These are phyloP conservation scores for Drosophila subobscura DNA, from an alignment of 1,140 invertebrate genomes.

Conservation along the genomic window DNA sequence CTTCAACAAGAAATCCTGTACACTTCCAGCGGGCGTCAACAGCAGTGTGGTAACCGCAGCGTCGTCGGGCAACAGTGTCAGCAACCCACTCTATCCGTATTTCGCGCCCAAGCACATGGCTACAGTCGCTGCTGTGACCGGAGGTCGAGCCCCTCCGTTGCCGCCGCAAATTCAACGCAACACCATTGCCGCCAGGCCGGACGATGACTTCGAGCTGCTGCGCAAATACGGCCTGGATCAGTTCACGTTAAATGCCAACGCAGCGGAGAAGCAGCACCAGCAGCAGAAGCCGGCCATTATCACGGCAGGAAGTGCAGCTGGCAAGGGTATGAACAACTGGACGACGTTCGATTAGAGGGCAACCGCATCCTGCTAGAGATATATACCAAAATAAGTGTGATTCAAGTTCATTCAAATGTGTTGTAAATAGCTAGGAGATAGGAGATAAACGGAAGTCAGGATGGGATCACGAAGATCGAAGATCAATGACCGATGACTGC, in stretches of 20 bases:
- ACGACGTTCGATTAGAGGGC: conserved; percentile 75
- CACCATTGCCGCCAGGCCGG: conserved; percentile 49
- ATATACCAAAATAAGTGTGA: conserved; percentile 78
- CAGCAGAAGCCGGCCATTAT: conserved; percentile 16
- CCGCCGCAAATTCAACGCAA: conserved; percentile 58
- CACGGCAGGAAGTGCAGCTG: conserved; percentile 18
- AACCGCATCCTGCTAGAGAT: conserved; percentile 27
- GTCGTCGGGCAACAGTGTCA: conserved; percentile 66
- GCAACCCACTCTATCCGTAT: conserved; percentile 86
- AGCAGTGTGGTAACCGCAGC: conserved; percentile 64
- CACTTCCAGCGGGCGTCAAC: conserved; percentile 84
- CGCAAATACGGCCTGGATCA: conserved; percentile 86
- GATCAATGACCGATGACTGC: conserved; percentile 31
- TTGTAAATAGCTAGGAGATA: conserved; percentile 68
- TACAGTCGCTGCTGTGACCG: conserved; percentile 64
- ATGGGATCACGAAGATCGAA: conserved; percentile 1
- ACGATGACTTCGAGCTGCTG: conserved; percentile 85
- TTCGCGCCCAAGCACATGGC: conserved; percentile 84
- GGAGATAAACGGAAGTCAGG: conserved; percentile 26
- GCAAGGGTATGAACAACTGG: conserved; percentile 78
- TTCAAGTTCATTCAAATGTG: conserved; percentile 45
- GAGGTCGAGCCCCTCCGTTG: conserved; percentile 44
- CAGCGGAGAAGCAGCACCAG: conserved; percentile 34
- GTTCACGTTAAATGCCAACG: conserved; percentile 65
- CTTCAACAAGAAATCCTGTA: conserved; percentile 83